Conservation (phyloP, 2,888 invertebrate genomes). For the Epinotia bilunana region DNA sequence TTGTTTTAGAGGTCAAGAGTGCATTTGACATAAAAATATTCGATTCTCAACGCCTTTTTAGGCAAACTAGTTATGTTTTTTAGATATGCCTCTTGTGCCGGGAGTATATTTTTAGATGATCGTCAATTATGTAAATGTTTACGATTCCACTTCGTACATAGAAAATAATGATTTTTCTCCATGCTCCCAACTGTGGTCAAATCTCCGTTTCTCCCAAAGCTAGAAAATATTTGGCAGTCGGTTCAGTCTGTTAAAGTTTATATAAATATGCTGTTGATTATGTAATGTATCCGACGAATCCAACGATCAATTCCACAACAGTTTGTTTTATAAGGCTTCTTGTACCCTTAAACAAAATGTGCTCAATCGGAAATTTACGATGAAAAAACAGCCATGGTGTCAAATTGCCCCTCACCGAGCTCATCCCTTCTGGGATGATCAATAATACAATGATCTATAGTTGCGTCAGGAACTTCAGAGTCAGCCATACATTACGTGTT, state of each 20-base stretch:
- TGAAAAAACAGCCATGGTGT: slow-evolving; percentile 7
- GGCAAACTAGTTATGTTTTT: too few relatives aligned
- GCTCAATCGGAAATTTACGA: slow-evolving; percentile 8
- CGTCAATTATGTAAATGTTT: too few relatives aligned
- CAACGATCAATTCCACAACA: slow-evolving; percentile 17
- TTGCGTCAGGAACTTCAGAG: too few relatives aligned
- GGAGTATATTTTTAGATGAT: too few relatives aligned
- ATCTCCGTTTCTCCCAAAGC: too few relatives aligned
- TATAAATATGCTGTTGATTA: not conserved
- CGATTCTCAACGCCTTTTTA: not conserved
- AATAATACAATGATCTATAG: not conserved
- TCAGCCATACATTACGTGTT: too few relatives aligned
- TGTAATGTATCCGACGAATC: slow-evolving; percentile 18
- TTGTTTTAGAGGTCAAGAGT: slow-evolving; percentile 27
- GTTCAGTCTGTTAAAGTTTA: not conserved
- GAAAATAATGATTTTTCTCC: too few relatives aligned
- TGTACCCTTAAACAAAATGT: slow-evolving; percentile 22
- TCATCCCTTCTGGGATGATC: not conserved
- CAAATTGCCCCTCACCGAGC: not conserved
- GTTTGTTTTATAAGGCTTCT: slow-evolving; percentile 36
- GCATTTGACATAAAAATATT: slow-evolving; percentile 10
- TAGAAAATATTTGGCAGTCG: not conserved
- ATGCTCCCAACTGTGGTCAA: too few relatives aligned
- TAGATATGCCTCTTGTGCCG: too few relatives aligned
- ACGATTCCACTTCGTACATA: too few relatives aligned